Conservation (phyloP, 2,113 vertebrate genomes). For the Gymnocephalus cernua region DNA sequence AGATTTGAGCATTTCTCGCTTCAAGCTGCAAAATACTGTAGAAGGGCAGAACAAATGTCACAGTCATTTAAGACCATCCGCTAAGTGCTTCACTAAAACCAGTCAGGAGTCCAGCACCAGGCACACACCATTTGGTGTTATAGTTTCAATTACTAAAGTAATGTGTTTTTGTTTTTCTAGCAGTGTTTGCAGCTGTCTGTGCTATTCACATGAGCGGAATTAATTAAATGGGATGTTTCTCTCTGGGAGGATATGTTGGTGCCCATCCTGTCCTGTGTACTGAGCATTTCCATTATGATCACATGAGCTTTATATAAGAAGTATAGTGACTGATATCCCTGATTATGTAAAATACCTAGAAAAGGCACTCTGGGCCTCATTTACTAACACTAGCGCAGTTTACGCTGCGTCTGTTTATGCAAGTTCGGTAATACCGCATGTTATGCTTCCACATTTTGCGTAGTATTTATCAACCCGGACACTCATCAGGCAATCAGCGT, state of each 20-base stretch:
- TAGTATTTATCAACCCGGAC: no score
- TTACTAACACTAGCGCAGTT: no score
- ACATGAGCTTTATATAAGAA: neutral
- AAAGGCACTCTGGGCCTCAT: no score
- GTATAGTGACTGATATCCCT: neutral
- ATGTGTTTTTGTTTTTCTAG: slow-evolving; percentile 71
- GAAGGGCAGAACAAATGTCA: slow-evolving; percentile 73
- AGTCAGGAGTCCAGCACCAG: slow-evolving; percentile 63
- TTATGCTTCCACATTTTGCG: no score
- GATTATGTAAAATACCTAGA: neutral
- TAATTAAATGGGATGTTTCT: slow-evolving; percentile 69
- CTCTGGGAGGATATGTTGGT: slow-evolving; percentile 34
- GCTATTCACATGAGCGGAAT: slow-evolving; percentile 71
- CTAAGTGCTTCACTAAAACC: slow-evolving; percentile 79
- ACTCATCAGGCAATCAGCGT: no score
- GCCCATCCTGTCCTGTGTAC: slow-evolving; percentile 29
- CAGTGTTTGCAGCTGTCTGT: slow-evolving; percentile 70
- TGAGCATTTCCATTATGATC: slow-evolving; percentile 29
- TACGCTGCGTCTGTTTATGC: no score
- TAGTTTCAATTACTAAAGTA: slow-evolving; percentile 70
- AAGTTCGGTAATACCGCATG: no score
- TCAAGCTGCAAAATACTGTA: slow-evolving; percentile 38
- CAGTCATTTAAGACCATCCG: slow-evolving; percentile 82
- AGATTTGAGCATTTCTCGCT: slow-evolving; percentile 36
- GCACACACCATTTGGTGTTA: slow-evolving; percentile 78